Evolutionary conservation across 2,888 invertebrate species (phyloP), one percentile per base, ranked within the genome.

Genomic region (Conus canariensis): DNA sequence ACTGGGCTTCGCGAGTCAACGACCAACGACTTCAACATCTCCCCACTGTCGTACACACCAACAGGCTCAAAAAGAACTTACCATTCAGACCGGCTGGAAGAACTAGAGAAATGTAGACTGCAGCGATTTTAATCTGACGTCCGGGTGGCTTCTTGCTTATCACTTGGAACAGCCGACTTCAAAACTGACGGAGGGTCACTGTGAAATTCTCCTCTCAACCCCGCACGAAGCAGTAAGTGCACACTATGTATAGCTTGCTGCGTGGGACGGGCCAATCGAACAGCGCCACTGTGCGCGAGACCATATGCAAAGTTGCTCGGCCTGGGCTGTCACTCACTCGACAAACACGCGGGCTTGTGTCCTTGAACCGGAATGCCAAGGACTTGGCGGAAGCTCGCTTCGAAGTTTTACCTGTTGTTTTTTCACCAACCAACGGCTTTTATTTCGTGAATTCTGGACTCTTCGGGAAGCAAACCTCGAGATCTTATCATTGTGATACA

Each of bases 361-460:
- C 87, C 87, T 87, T 87, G 87, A 87, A 87, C 87, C 58, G 74
- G 74, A 45, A 74, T 58, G 58, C 87, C 87, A 87, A 87, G 87
- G 87, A 74, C 87, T 87, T 86, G 64, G n/a, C 9, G 6, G 64
- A 67, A 9, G 60, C 86, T 64, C 86, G 86, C 64, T 86, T 86
- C 86, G 58, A 16, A 25, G 30, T 86, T 16, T 30, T 0, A 6
- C 86, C 7, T 1, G 1, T 58, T 8, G 12, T 60, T 85, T 85
- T 25, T 45, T 30, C 30, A 30, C 30, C 16, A 64, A 64, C 16
- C 10, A 64, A 64, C 60, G 60, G 60, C 12, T 59, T 16, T 30
- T 30, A 30, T 30, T 22, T n/a, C 19, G 19, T 22, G 14, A 30
- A 30, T 2, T 3, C 19, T 22, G 56, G 30, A 30, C 30, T 64